Evolutionary conservation across 92 coral and sea anemone genomes (phyloP).

Genomic region (Parazoanthus darwini): DNA sequence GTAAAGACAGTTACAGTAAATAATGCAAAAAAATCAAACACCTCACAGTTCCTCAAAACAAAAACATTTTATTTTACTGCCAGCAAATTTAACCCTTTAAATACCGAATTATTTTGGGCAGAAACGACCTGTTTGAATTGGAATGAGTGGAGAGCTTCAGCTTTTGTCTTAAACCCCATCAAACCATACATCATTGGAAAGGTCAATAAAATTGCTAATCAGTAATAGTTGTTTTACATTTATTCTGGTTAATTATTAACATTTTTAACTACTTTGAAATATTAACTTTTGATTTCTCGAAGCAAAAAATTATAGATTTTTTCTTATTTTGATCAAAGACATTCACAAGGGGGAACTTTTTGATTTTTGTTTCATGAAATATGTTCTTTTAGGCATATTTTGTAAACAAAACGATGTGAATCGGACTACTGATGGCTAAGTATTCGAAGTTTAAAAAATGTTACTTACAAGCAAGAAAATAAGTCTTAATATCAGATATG

Average conservation of each 20-base stretch:
- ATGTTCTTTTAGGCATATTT: slow-evolving; percentile 2
- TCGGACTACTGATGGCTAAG: not conserved
- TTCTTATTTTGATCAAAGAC: not conserved
- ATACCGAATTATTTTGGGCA: slow-evolving; percentile 14
- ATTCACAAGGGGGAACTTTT: slow-evolving; percentile 13
- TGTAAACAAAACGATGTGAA: slow-evolving; percentile 4
- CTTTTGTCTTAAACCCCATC: not conserved
- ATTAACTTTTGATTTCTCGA: slow-evolving; percentile 7
- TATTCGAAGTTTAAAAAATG: not conserved
- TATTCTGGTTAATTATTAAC: not conserved
- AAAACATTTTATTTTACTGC: too few species aligned
- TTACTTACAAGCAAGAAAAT: slow-evolving; percentile 9
- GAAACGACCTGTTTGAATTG: slow-evolving; percentile 6
- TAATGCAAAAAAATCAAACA: too few species aligned
- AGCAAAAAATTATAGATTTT: not conserved
- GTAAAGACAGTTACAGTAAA: too few species aligned
- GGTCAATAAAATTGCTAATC: not conserved
- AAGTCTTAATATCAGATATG: not conserved
- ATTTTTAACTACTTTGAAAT: slow-evolving; percentile 4
- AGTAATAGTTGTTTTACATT: not conserved
- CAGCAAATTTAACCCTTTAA: slow-evolving; percentile 14
- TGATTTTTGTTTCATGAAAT: not conserved
- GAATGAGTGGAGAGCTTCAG: slow-evolving; percentile 9
- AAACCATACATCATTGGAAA: slow-evolving; percentile 12
- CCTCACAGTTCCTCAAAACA: too few species aligned